phyloP scores from a whole-genome alignment of 2,113 vertebrate species.

The Cyprinus carpio region DNA sequence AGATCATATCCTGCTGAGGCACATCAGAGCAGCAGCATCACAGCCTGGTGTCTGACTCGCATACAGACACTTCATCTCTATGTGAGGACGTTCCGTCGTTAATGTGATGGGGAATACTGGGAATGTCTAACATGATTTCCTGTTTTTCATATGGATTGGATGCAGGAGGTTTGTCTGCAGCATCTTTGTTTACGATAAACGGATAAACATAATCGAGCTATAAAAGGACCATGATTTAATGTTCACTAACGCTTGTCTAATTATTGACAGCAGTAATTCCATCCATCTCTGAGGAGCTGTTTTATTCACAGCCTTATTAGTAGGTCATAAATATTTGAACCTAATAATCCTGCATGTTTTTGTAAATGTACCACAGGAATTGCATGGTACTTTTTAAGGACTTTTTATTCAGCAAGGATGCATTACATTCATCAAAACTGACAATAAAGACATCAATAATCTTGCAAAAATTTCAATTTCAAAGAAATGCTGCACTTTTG shows the following conservation, averaged over 20 bases:
- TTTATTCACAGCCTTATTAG: not conserved
- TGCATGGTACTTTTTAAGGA: not conserved
- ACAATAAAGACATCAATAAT: too few species aligned
- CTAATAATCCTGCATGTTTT: not conserved
- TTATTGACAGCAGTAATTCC: conserved; percentile 1
- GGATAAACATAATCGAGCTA: not conserved
- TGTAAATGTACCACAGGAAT: not conserved
- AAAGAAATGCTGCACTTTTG: not conserved
- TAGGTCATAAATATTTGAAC: not conserved
- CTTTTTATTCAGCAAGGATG: not conserved
- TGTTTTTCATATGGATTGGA: not conserved
- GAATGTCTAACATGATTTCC: not conserved
- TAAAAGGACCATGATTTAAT: not conserved
- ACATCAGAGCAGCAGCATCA: conserved; percentile 52
- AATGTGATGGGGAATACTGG: conserved; percentile 39
- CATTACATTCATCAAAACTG: not conserved
- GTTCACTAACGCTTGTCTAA: not conserved
- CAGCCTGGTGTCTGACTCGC: conserved; percentile 40
- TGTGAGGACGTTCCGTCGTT: not conserved
- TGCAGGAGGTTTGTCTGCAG: not conserved
- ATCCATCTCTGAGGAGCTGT: not conserved
- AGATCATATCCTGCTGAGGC: conserved; percentile 58
- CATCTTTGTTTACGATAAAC: not conserved
- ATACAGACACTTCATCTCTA: conserved; percentile 1
- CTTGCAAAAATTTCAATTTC: too few species aligned